These are phyloP conservation scores for Anticlea derivata DNA, from an alignment of 2,888 invertebrate species.

Conservation along the genomic window DNA sequence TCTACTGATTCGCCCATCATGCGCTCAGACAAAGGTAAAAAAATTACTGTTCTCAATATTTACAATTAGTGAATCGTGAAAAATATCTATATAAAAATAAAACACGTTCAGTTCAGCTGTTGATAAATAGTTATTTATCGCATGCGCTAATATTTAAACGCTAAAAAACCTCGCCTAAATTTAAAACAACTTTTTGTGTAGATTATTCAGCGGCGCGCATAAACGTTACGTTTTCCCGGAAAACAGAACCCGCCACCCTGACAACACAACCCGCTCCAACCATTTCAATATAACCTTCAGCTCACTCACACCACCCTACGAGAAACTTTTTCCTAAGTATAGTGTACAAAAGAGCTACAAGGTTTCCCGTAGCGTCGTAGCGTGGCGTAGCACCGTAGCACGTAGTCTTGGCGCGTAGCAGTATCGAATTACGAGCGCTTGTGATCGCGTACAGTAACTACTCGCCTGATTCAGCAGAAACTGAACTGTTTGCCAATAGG, in stretches of 20 bases:
- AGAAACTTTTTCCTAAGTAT: background rate
- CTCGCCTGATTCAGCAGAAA: constrained; percentile 7
- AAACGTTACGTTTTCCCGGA: background rate
- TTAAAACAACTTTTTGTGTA: constrained; percentile 1
- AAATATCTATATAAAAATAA: background rate
- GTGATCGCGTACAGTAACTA: constrained; percentile 4
- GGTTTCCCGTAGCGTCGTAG: constrained; percentile 15
- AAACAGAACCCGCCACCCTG: background rate
- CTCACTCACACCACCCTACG: background rate
- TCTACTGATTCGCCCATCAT: no score
- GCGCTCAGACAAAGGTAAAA: no score
- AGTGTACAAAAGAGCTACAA: constrained; percentile 1
- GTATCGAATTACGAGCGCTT: constrained; percentile 10
- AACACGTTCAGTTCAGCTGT: background rate
- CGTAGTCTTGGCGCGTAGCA: constrained; percentile 6
- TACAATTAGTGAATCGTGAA: background rate
- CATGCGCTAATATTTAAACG: background rate
- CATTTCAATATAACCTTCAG: constrained; percentile 3
- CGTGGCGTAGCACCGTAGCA: constrained; percentile 15
- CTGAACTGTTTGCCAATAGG: constrained; percentile 6
- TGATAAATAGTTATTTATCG: constrained; percentile 2
- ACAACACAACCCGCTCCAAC: background rate
- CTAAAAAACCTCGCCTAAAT: constrained; percentile 2
- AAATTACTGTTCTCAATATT: no score
- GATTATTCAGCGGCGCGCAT: constrained; percentile 3